Percentiles rank a stretch among this genome's conserved stretches.
These are phyloP conservation scores for Metaphire vulgaris DNA, from an alignment of 1,140 invertebrate genomes.

Conservation along the genomic window DNA sequence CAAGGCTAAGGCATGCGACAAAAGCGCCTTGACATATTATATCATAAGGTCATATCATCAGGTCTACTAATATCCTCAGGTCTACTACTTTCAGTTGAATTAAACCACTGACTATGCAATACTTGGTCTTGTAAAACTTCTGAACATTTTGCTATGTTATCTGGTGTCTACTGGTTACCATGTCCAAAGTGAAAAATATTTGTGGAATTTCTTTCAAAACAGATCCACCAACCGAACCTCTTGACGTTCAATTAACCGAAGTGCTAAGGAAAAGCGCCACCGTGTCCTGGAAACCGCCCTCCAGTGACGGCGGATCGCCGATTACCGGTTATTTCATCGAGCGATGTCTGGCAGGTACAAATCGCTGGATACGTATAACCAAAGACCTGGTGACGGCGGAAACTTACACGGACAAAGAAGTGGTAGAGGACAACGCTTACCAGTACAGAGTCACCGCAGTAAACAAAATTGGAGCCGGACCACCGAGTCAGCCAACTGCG, in stretches of 20 bases:
- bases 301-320: slow-evolving; percentile 34
- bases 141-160: neutral
- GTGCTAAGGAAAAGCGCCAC: slow-evolving; percentile 66
- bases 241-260: slow-evolving; percentile 85
- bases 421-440: slow-evolving; percentile 91
- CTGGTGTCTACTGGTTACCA: neutral
- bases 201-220: too few relatives aligned
- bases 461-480: slow-evolving; percentile 88
- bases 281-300: slow-evolving; percentile 32
- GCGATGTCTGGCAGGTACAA: slow-evolving; percentile 66
- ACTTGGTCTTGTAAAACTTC: neutral
- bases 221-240: slow-evolving; percentile 75
- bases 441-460: slow-evolving; percentile 93
- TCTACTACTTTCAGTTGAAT: neutral
- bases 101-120: neutral
- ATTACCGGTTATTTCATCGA: slow-evolving; percentile 36
- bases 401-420: slow-evolving; percentile 62
- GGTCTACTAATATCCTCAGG: neutral
- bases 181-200: neutral
- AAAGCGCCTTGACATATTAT: too few relatives aligned
- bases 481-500: slow-evolving; percentile 83
- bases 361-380: slow-evolving; percentile 49
- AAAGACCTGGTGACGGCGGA: slow-evolving; percentile 72
- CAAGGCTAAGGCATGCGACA: neutral
- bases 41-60: too few relatives aligned